Conservation (phyloP, 2,888 invertebrate genomes). For the Beris chalybata region DNA sequence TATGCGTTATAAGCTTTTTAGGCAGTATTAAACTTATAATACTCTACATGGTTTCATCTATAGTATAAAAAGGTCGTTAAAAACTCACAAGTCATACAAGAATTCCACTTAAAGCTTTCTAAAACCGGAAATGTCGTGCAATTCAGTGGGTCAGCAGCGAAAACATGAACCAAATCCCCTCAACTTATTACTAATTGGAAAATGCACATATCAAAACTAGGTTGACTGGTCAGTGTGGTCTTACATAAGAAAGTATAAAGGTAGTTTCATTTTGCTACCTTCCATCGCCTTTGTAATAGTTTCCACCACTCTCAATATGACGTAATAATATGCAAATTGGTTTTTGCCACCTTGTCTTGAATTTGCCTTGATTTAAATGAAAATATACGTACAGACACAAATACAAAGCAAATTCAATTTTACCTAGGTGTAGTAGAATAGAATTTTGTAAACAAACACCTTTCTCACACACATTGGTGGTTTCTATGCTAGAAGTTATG, state of each 20-base stretch:
- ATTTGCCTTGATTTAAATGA: conserved; percentile 16
- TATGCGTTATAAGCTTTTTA: no score
- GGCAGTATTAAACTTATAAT: no score
- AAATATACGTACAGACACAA: background rate
- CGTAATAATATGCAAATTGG: conserved; percentile 29
- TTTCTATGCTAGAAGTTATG: no score
- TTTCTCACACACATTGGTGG: background rate
- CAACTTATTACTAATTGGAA: conserved; percentile 6
- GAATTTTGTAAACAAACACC: conserved; percentile 23
- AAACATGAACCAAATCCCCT: background rate
- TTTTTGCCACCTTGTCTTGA: background rate
- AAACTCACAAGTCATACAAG: no score
- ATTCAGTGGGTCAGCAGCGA: no score
- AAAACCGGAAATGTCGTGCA: no score
- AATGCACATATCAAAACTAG: conserved; percentile 3
- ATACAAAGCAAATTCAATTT: background rate
- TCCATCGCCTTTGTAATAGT: background rate
- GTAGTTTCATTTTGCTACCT: background rate
- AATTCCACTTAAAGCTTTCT: no score
- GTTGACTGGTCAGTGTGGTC: conserved; percentile 17
- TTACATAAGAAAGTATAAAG: background rate
- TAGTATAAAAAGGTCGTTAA: no score
- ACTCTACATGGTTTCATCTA: no score
- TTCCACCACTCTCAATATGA: conserved; percentile 3
- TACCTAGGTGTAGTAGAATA: background rate